Evolutionary conservation across 2,797 vertebrate species (phyloP), one percentile per base, ranked within the genome.

Genomic region (Dermochelys coriacea): DNA sequence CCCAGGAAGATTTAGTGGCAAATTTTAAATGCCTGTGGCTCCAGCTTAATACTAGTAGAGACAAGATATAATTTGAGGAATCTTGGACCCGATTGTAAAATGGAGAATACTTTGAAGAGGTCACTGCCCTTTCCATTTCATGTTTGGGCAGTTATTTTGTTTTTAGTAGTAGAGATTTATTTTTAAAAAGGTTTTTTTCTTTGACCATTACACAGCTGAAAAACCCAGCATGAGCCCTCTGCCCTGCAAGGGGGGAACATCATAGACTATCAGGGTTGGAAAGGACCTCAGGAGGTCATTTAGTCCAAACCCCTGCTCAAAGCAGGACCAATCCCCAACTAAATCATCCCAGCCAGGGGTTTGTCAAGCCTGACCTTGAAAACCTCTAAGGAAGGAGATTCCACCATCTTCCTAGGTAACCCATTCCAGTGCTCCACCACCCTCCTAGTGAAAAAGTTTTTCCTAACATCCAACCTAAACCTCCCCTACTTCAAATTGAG

Each of bases 21-120:
- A 90, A 51, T n/a, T 81, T 91, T 80, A 9, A 74, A n/a, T 97
- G 89, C 81, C 52, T 91, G 78, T 94, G 91, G 91, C 86, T 79
- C 74, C 75, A 84, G 21, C 89, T 77, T 57, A 93, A 95, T 87
- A 45, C 82, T 86, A 2, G 50, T 94, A 92, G 81, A 93, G 85
- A 88, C 74, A 86, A 64, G 10, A 19, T 14, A 4, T 91, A 61
- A 84, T 12, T 45, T 90, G 52, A 71, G 29, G 92, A 96, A 91
- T 86, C 61, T 81, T 57, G 45, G 55, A 88, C 37, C 78, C 50
- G 1, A 1, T 79, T 45, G 55, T 59, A 91, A 91, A 78, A 88
- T 90, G 5, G 45, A 87, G 81, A 86, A 45, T n/a, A 21, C 77
- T 91, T 89, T 37, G 41, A 82, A 91, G 64, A 93, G 61, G 49